phyloP scores from a whole-genome alignment of 2,113 vertebrate genomes.

The Suricata suricatta region DNA sequence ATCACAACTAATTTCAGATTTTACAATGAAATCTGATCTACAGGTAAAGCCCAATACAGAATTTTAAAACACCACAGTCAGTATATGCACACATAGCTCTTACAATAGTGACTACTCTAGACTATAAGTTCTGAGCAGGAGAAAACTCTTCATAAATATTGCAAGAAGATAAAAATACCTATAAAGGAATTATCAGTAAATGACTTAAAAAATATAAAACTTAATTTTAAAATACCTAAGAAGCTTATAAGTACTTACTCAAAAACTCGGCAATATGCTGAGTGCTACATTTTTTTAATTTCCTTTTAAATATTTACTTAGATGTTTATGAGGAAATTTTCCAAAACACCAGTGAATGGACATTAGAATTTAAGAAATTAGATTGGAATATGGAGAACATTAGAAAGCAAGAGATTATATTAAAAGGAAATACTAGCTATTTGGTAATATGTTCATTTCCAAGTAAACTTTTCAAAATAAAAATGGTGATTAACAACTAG shows the following conservation, averaged over 20 bases:
- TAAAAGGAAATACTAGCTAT: background rate
- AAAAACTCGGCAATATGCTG: background rate
- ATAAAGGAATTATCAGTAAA: background rate
- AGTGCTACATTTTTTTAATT: background rate
- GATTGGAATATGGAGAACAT: background rate
- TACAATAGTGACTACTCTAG: background rate
- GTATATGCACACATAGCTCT: background rate
- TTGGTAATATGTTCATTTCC: slow-evolving; percentile 18
- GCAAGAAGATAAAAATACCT: slow-evolving; percentile 6
- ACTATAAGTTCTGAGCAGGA: background rate
- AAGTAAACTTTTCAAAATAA: slow-evolving; percentile 38
- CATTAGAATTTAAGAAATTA: slow-evolving; percentile 17
- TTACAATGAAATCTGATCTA: background rate
- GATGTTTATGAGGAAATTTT: slow-evolving; percentile 36
- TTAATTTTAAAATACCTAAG: slow-evolving; percentile 26
- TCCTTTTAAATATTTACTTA: slow-evolving; percentile 26
- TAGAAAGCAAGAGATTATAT: background rate
- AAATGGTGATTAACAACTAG: slow-evolving; percentile 14
- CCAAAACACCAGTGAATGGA: background rate
- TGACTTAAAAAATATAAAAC: background rate
- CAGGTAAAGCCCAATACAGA: background rate
- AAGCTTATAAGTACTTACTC: background rate
- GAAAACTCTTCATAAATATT: background rate
- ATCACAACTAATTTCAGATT: background rate
- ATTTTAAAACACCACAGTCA: background rate